Evolutionary conservation across 2,113 vertebrate genomes (phyloP).

Genomic region (Stercorarius parasiticus): DNA sequence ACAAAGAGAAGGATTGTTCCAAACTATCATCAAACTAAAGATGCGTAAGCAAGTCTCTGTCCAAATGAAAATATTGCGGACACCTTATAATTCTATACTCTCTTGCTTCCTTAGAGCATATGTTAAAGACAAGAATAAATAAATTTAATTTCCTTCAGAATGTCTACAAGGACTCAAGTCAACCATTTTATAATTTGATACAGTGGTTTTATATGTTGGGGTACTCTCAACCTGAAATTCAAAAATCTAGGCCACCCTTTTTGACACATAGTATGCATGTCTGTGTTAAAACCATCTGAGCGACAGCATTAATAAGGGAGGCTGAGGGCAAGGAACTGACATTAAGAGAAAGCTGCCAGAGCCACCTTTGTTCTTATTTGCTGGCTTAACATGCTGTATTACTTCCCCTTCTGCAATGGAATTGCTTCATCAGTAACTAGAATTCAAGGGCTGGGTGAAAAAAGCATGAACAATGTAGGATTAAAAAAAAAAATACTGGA

Average conservation of each 20-base stretch:
- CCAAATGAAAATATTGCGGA: not conserved
- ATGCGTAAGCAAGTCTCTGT: not conserved
- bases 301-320: slow-evolving; percentile 37
- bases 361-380: slow-evolving; percentile 33
- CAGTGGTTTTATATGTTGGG: not conserved
- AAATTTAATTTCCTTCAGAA: not conserved
- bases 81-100: not conserved
- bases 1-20: not conserved
- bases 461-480: not conserved
- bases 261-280: not conserved
- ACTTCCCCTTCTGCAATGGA: not conserved
- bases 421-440: not conserved
- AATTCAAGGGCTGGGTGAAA: not conserved
- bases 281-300: not conserved
- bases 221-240: not conserved
- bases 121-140: not conserved
- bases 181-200: not conserved
- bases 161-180: not conserved
- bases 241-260: not conserved
- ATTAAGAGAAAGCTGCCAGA: slow-evolving; percentile 1
- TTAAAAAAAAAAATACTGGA: not conserved
- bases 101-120: not conserved
- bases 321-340: slow-evolving; percentile 20
- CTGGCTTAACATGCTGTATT: slow-evolving; percentile 12
- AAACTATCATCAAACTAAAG: not conserved